These are phyloP conservation scores for Oryzias dopingdopingensis DNA, from an alignment of 2,797 vertebrate species.

Conservation along the genomic window DNA sequence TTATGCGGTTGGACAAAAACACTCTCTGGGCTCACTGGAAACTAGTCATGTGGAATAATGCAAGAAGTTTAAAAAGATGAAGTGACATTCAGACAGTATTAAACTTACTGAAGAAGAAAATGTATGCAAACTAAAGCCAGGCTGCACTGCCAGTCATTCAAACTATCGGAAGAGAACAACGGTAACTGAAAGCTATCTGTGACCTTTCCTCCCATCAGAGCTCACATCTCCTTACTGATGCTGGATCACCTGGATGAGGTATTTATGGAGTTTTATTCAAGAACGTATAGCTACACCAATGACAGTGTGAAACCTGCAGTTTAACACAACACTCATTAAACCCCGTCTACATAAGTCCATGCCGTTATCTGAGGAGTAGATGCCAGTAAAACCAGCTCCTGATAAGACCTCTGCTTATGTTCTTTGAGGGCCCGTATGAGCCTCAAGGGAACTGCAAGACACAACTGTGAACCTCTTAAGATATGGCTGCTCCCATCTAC, in stretches of 20 bases:
- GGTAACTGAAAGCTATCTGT: not conserved
- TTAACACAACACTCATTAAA: constrained; percentile 12
- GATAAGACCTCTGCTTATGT: no score
- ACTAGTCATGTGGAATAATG: constrained; percentile 41
- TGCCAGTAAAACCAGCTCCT: no score
- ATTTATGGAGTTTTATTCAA: constrained; percentile 16
- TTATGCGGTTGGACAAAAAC: constrained; percentile 21
- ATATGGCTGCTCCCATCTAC: no score
- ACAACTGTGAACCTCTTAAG: no score
- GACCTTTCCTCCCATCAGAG: not conserved
- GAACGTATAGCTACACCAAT: not conserved
- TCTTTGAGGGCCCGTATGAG: no score
- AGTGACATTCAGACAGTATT: constrained; percentile 8
- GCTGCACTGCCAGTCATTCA: not conserved
- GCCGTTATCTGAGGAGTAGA: constrained; percentile 10
- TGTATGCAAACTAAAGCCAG: constrained; percentile 13
- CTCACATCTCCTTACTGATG: constrained; percentile 1
- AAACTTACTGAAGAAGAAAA: constrained; percentile 20
- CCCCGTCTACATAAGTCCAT: constrained; percentile 24
- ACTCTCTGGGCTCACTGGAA: constrained; percentile 26
- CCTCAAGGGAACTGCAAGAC: no score
- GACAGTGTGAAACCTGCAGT: constrained; percentile 3
- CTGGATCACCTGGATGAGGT: constrained; percentile 7
- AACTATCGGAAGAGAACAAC: not conserved
- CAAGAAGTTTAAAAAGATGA: constrained; percentile 20